Conservation (phyloP, 1,140 invertebrate species). For the Drosophila leontia region DNA sequence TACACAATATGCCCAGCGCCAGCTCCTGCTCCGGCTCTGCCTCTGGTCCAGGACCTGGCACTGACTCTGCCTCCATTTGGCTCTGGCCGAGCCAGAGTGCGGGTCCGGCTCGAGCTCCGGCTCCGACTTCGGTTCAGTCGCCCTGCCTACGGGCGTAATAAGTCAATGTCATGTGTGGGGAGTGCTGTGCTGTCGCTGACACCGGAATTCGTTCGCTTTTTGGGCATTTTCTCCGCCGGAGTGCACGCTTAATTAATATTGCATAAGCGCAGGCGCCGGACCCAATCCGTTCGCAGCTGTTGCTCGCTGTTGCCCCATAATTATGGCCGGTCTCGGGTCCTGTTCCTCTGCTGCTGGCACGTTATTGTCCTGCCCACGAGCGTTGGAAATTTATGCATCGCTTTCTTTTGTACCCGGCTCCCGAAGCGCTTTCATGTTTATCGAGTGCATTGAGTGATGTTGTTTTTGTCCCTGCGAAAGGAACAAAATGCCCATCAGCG, state of each 20-base stretch:
- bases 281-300: constrained; percentile 38
- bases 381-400: constrained; percentile 62
- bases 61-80: constrained; percentile 2
- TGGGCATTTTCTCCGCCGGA: constrained; percentile 20
- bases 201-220: constrained; percentile 39
- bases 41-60: constrained; percentile 1
- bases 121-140: constrained; percentile 19
- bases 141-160: constrained; percentile 54
- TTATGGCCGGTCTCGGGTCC: constrained; percentile 44
- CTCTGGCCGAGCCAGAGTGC: neutral
- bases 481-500: constrained; percentile 38
- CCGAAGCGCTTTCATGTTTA: constrained; percentile 51
- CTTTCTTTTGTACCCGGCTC: constrained; percentile 44
- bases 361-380: constrained; percentile 41
- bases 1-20: constrained; percentile 31
- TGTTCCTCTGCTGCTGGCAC: constrained; percentile 28
- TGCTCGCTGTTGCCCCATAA: constrained; percentile 53
- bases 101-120: neutral
- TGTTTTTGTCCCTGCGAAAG: constrained; percentile 30
- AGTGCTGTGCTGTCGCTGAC: constrained; percentile 27
- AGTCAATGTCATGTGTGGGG: constrained; percentile 66
- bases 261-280: constrained; percentile 67
- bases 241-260: constrained; percentile 78
- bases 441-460: constrained; percentile 59
- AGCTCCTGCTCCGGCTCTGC: constrained; percentile 10